A percentile compares a stretch with the other conserved stretches of the same genome.
These are phyloP conservation scores for Potamarius usumacintae DNA, from an alignment of 2,113 vertebrate genomes.

Conservation along the genomic window DNA sequence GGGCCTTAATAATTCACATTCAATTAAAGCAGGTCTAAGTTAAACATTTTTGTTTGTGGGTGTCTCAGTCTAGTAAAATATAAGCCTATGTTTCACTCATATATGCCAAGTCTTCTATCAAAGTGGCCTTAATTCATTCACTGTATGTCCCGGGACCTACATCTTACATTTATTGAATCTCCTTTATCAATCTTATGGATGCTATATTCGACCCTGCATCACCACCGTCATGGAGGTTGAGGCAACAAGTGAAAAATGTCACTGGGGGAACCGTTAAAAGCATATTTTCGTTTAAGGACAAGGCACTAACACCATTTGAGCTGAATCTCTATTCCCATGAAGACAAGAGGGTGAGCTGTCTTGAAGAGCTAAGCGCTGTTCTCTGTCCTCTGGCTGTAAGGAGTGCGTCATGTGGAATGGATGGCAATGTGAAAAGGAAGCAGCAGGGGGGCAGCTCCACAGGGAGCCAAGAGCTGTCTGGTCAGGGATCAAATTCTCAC, in stretches of 20 bases:
- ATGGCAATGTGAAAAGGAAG: conserved; percentile 52
- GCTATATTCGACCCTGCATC: neutral
- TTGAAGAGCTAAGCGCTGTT: conserved; percentile 7
- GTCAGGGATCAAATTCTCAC: conserved; percentile 57
- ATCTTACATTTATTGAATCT: conserved; percentile 2
- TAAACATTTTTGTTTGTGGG: neutral
- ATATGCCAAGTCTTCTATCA: neutral
- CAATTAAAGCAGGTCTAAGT: neutral
- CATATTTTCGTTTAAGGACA: conserved; percentile 16
- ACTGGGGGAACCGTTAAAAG: conserved; percentile 3
- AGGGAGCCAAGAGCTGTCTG: conserved; percentile 55
- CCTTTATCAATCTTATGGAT: neutral
- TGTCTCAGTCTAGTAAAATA: neutral
- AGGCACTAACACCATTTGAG: neutral
- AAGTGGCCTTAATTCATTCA: neutral
- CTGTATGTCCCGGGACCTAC: neutral
- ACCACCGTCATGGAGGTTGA: conserved; percentile 9
- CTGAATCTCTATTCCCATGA: conserved; percentile 8
- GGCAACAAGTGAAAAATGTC: conserved; percentile 24
- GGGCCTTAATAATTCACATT: neutral
- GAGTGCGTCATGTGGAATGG: conserved; percentile 41
- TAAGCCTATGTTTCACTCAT: neutral
- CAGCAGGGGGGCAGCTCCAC: conserved; percentile 42
- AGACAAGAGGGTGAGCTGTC: conserved; percentile 18
- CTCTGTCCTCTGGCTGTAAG: conserved; percentile 33